Evolutionary conservation across 2,888 invertebrate species (phyloP).

Genomic region (Heliconius hortense): DNA sequence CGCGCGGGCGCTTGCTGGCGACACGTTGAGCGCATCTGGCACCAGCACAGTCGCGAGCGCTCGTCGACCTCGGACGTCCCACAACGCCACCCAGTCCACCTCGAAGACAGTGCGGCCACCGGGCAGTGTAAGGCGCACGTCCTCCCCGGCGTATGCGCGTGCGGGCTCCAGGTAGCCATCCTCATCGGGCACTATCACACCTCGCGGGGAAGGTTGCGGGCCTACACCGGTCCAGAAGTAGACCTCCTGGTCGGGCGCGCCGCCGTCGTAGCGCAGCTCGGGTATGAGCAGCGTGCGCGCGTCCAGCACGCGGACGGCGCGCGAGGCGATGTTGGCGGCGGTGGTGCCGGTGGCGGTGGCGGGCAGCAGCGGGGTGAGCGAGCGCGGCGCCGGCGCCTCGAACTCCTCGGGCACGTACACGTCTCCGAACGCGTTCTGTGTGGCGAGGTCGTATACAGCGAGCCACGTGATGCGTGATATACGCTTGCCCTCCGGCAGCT

Average conservation of each 20-base stretch:
- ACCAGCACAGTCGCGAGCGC: slow-evolving; percentile 82
- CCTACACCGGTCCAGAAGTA: slow-evolving; percentile 95
- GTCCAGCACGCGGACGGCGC: slow-evolving; percentile 89
- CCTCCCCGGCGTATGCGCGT: slow-evolving; percentile 86
- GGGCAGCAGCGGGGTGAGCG: slow-evolving; percentile 65
- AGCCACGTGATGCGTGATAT: slow-evolving; percentile 95
- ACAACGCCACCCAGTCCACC: slow-evolving; percentile 92
- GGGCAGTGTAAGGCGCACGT: slow-evolving; percentile 88
- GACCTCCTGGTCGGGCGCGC: slow-evolving; percentile 83
- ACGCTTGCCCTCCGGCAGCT: slow-evolving; percentile 92
- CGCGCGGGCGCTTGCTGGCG: slow-evolving; percentile 85
- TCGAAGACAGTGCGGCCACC: slow-evolving; percentile 91
- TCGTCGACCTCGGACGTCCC: slow-evolving; percentile 81
- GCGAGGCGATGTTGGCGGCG: slow-evolving; percentile 76
- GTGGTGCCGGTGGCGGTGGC: slow-evolving; percentile 49
- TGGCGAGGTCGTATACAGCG: slow-evolving; percentile 92
- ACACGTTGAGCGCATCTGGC: slow-evolving; percentile 90
- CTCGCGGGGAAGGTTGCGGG: slow-evolving; percentile 91
- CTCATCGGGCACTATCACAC: slow-evolving; percentile 92
- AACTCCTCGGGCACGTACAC: slow-evolving; percentile 95
- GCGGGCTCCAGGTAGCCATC: slow-evolving; percentile 93
- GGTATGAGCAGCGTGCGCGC: slow-evolving; percentile 89
- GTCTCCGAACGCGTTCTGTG: slow-evolving; percentile 94
- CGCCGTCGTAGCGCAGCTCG: slow-evolving; percentile 89
- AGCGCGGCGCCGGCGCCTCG: slow-evolving; percentile 89